phyloP scores from a whole-genome alignment of 2,888 invertebrate species.

The Calliphora vomitoria region DNA sequence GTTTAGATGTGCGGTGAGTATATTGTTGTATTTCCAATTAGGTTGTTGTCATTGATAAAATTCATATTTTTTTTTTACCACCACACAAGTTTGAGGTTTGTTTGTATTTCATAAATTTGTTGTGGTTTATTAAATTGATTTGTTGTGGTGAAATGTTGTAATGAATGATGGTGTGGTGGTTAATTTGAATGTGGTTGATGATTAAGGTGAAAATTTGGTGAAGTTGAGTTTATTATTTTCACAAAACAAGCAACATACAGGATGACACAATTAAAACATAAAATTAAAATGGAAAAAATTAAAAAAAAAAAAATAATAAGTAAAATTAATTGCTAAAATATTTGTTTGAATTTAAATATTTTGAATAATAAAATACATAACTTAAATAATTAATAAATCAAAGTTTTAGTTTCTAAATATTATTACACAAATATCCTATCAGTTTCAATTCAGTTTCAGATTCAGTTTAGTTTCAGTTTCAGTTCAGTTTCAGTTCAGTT shows the following conservation, averaged over 20 bases:
- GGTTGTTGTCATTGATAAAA: constrained; percentile 67
- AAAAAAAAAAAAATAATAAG: constrained; percentile 23
- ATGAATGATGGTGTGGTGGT: constrained; percentile 28
- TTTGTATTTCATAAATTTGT: not conserved
- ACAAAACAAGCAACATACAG: constrained; percentile 71
- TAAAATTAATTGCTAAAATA: not conserved
- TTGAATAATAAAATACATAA: not conserved
- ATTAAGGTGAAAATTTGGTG: constrained; percentile 31
- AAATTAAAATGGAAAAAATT: constrained; percentile 54
- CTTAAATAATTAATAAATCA: too few species aligned
- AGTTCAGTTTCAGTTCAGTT: not conserved
- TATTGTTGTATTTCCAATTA: constrained; percentile 51
- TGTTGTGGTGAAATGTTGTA: constrained; percentile 23
- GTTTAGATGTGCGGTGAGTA: constrained; percentile 16
- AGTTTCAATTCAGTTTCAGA: too few species aligned
- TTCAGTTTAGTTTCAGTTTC: not conserved
- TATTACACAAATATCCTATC: too few species aligned
- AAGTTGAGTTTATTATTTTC: constrained; percentile 52
- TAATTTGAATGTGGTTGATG: constrained; percentile 18
- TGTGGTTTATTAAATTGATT: constrained; percentile 33
- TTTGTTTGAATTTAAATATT: not conserved
- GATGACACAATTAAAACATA: constrained; percentile 71
- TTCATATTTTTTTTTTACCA: constrained; percentile 17
- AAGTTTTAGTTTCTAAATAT: too few species aligned
- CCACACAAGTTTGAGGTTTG: not conserved